These are phyloP conservation scores for Drosophila suboccidentalis DNA, from an alignment of 2,888 invertebrate species.

Conservation along the genomic window DNA sequence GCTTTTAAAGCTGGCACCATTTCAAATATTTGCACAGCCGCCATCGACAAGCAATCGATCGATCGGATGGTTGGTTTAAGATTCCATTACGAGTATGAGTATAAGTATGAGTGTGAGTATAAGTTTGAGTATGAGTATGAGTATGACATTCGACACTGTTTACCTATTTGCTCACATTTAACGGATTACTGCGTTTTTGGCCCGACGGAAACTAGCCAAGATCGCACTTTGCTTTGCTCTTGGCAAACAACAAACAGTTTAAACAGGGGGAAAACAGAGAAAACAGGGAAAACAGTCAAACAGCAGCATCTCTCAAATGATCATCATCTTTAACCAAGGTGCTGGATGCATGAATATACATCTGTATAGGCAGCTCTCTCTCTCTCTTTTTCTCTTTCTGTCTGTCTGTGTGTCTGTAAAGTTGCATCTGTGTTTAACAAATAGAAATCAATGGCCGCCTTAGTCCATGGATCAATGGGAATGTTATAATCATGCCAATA, in stretches of 20 bases:
- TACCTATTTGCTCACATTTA: slow-evolving; percentile 84
- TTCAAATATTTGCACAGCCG: slow-evolving; percentile 65
- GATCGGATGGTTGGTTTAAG: slow-evolving; percentile 35
- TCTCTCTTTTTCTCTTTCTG: slow-evolving; percentile 10
- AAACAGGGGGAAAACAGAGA: slow-evolving; percentile 17
- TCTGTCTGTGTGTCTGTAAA: neutral
- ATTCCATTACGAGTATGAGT: slow-evolving; percentile 57
- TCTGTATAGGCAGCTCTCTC: slow-evolving; percentile 15
- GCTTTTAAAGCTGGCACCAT: slow-evolving; percentile 44
- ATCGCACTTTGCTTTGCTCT: slow-evolving; percentile 48
- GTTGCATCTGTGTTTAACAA: slow-evolving; percentile 66
- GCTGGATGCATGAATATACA: slow-evolving; percentile 17
- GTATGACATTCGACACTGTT: slow-evolving; percentile 78
- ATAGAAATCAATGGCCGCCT: slow-evolving; percentile 77
- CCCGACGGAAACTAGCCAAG: slow-evolving; percentile 52
- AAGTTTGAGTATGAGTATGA: slow-evolving; percentile 69
- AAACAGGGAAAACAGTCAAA: slow-evolving; percentile 35
- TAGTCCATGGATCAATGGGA: slow-evolving; percentile 50
- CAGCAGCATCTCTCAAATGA: slow-evolving; percentile 43
- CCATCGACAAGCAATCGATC: slow-evolving; percentile 54
- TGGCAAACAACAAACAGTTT: slow-evolving; percentile 40
- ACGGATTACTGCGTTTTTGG: slow-evolving; percentile 84
- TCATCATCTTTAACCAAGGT: slow-evolving; percentile 17
- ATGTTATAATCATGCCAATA: slow-evolving; percentile 67
- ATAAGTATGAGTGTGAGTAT: slow-evolving; percentile 54